Conservation (phyloP, 2,113 vertebrate genomes). For the Globicephala melas region DNA sequence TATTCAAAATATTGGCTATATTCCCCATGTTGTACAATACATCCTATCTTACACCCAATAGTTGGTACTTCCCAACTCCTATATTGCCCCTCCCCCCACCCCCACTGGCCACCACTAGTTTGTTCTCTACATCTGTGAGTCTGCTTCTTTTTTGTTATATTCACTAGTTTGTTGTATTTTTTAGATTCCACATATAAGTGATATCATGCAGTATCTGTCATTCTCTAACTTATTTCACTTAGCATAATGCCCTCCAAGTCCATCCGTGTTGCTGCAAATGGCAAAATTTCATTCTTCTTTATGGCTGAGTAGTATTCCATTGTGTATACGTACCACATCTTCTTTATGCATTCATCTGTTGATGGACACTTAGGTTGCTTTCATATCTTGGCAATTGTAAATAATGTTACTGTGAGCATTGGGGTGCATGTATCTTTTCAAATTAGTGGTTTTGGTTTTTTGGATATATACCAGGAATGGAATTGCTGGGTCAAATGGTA, state of each 20-base stretch:
- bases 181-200: neutral
- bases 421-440: neutral
- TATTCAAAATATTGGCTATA: neutral
- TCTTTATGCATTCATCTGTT: neutral
- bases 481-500: neutral
- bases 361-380: neutral
- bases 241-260: neutral
- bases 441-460: neutral
- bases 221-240: neutral
- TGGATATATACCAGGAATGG: neutral
- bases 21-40: neutral
- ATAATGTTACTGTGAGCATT: neutral
- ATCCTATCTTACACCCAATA: neutral
- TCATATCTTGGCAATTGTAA: neutral
- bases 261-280: neutral
- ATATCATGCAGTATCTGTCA: neutral
- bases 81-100: neutral
- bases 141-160: neutral
- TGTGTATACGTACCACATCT: neutral
- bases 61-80: neutral
- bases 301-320: neutral
- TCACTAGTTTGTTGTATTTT: neutral
- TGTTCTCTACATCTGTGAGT: neutral
- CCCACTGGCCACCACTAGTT: neutral
- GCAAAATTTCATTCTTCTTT: neutral